Conservation (phyloP, 2,113 vertebrate genomes). For the Choloepus hoffmanni region DNA sequence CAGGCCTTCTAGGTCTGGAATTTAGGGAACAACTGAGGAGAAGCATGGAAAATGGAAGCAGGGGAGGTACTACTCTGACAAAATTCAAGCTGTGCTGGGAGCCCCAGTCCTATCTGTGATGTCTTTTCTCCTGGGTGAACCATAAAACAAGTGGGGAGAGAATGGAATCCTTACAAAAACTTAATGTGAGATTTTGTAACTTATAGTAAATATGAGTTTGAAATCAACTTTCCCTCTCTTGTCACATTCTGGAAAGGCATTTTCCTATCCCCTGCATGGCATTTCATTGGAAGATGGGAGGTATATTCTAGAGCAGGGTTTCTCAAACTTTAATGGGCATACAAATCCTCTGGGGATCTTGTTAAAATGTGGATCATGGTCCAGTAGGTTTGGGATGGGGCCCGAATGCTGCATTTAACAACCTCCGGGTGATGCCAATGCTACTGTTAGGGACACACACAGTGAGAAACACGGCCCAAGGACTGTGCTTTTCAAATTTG, state of each 20-base stretch:
- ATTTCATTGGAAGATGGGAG: neutral
- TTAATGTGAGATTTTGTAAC: neutral
- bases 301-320: neutral
- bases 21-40: neutral
- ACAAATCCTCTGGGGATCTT: neutral
- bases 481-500: neutral
- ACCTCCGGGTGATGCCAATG: neutral
- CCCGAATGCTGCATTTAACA: neutral
- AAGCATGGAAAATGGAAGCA: neutral
- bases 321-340: neutral
- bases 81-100: neutral
- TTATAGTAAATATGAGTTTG: neutral
- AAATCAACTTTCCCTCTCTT: neutral
- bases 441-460: neutral
- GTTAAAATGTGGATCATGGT: neutral
- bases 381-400: neutral
- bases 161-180: neutral
- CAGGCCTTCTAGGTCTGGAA: neutral
- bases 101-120: too few species aligned
- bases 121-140: neutral
- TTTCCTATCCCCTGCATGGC: neutral
- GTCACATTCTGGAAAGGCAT: neutral
- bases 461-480: neutral
- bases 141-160: neutral
- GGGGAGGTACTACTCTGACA: neutral